A percentile compares a stretch with the other conserved stretches of the same genome.
These are phyloP conservation scores for Nixonia krombeini DNA, from an alignment of 1,140 invertebrate genomes.

Conservation along the genomic window DNA sequence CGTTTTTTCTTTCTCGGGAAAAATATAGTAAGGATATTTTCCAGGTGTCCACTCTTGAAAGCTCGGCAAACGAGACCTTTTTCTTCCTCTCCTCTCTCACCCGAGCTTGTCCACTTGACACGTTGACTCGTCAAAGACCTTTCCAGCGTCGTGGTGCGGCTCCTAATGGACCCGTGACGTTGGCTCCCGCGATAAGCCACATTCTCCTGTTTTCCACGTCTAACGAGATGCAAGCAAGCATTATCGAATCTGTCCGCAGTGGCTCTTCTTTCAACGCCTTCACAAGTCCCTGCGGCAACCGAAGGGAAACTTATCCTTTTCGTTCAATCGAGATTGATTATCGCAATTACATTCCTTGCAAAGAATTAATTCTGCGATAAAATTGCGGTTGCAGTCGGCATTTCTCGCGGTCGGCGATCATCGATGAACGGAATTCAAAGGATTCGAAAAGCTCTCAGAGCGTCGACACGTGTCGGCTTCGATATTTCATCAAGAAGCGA, in stretches of 20 bases:
- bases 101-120: conserved; percentile 51
- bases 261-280: conserved; percentile 9
- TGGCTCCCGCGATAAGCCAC: conserved; percentile 49
- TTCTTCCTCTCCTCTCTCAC: conserved; percentile 24
- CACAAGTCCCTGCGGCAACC: no score
- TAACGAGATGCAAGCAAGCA: conserved; percentile 32
- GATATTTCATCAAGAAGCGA: conserved; percentile 32
- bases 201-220: conserved; percentile 32
- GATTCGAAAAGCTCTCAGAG: conserved; percentile 37
- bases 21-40: conserved; percentile 22
- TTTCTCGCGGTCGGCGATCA: no score
- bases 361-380: no score
- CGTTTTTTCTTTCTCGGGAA: conserved; percentile 2
- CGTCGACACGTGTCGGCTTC: conserved; percentile 39
- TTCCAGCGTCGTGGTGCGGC: conserved; percentile 46
- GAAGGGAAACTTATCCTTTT: no score
- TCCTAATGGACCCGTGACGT: conserved; percentile 56
- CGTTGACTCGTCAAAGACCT: conserved; percentile 59
- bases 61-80: conserved; percentile 31
- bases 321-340: no score
- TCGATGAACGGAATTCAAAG: conserved; percentile 21
- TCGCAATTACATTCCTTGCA: no score
- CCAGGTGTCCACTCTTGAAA: conserved; percentile 21
- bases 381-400: no score
- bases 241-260: conserved; percentile 39